Evolutionary conservation across 1,140 invertebrate genomes (phyloP).

Genomic region (Polypedilum pembai): DNA sequence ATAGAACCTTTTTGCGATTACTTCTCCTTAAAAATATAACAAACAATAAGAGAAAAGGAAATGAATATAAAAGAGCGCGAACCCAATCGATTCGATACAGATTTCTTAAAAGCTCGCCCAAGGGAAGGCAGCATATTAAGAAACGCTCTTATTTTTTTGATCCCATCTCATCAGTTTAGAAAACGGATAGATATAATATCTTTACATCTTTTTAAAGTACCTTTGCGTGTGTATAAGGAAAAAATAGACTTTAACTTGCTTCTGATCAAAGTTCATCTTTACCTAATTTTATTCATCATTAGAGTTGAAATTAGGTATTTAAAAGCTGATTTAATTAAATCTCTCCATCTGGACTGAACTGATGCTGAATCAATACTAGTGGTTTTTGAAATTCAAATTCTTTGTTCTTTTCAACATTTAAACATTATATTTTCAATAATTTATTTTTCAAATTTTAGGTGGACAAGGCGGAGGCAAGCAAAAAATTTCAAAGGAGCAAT

Average conservation of each 20-base stretch:
- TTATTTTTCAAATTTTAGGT: constrained; percentile 8
- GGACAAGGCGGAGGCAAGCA: not conserved
- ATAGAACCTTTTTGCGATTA: not conserved
- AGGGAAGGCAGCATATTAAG: not conserved
- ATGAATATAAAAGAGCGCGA: not conserved
- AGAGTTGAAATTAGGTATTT: not conserved
- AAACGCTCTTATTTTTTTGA: constrained; percentile 1
- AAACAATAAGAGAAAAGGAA: not conserved
- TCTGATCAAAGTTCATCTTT: not conserved
- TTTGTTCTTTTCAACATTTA: not conserved
- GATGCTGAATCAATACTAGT: not conserved
- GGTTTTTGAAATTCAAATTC: not conserved
- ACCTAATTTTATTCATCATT: not conserved
- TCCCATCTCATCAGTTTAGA: constrained; percentile 1
- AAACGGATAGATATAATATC: not conserved
- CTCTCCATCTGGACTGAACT: not conserved
- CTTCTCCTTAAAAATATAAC: not conserved
- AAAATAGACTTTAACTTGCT: not conserved
- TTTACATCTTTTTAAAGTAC: not conserved
- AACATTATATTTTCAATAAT: not conserved
- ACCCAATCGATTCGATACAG: not conserved
- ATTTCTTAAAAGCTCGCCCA: not conserved
- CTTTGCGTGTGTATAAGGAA: not conserved
- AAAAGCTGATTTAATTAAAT: not conserved
- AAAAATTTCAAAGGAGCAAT: constrained; percentile 13